Conservation (phyloP, 2,113 vertebrate genomes). For the Saiga tatarica region DNA sequence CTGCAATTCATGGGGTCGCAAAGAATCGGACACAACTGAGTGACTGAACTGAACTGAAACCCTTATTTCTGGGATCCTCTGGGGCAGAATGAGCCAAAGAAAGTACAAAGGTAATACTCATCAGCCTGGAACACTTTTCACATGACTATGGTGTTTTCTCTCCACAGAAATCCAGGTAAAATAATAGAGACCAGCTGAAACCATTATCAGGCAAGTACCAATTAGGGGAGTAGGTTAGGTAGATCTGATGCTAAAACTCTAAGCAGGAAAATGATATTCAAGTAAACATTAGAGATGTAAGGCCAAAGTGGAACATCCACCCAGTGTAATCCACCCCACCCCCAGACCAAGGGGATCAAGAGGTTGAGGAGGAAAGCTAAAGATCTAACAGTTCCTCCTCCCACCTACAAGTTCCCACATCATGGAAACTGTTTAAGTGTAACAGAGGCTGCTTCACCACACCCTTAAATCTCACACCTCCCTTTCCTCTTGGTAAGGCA, state of each 20-base stretch:
- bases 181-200: neutral
- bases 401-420: neutral
- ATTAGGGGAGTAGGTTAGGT: neutral
- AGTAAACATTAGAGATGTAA: neutral
- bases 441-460: neutral
- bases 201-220: neutral
- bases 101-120: neutral
- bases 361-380: neutral
- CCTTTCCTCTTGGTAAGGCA: conserved; percentile 7
- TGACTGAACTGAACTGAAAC: too few relatives aligned
- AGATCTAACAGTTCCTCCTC: neutral
- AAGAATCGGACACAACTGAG: too few relatives aligned
- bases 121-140: neutral
- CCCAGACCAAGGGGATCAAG: neutral
- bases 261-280: neutral
- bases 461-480: neutral
- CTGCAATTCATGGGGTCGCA: too few relatives aligned
- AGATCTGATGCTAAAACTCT: neutral
- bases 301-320: neutral
- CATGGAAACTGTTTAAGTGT: neutral
- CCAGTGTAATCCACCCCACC: neutral
- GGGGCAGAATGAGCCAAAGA: neutral
- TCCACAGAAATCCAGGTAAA: neutral
- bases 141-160: neutral
- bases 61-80: conserved; percentile 29